Conservation (phyloP, 2,113 vertebrate species). For the Coregonus clupeaformis region DNA sequence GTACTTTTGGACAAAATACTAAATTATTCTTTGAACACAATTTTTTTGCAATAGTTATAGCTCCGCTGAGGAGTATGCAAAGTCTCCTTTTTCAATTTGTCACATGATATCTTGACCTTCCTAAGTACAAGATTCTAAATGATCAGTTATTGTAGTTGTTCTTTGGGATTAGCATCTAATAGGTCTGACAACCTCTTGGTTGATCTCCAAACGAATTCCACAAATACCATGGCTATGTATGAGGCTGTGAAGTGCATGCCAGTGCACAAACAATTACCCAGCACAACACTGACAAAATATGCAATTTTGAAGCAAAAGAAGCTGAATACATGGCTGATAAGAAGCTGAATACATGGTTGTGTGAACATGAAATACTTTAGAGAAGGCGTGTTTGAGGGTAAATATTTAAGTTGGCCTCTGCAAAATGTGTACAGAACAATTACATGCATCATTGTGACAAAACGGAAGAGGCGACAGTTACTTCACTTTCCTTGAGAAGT, state of each 20-base stretch:
- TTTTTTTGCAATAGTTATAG: neutral
- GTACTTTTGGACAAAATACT: neutral
- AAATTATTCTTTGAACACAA: neutral
- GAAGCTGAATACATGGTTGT: neutral
- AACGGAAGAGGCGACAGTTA: constrained; percentile 2
- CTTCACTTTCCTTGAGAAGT: constrained; percentile 37
- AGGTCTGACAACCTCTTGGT: no score
- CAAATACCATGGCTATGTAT: no score
- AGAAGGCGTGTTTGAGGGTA: constrained; percentile 21
- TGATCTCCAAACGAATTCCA: no score
- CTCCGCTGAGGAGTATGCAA: neutral
- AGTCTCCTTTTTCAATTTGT: neutral
- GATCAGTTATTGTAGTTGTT: no score
- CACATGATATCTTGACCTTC: neutral
- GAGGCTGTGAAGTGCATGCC: constrained; percentile 18
- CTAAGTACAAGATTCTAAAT: no score
- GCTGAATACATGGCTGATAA: constrained; percentile 32
- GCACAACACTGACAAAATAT: constrained; percentile 2
- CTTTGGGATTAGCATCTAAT: no score
- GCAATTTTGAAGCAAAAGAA: constrained; percentile 30
- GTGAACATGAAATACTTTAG: constrained; percentile 38
- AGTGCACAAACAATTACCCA: constrained; percentile 50
- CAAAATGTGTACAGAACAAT: constrained; percentile 50
- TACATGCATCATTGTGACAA: constrained; percentile 54
- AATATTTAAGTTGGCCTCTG: constrained; percentile 44